A percentile compares a stretch with the other conserved stretches of the same genome.
These are phyloP conservation scores for Sphenodon punctatus DNA, from an alignment of 2,797 vertebrate species.

Conservation along the genomic window DNA sequence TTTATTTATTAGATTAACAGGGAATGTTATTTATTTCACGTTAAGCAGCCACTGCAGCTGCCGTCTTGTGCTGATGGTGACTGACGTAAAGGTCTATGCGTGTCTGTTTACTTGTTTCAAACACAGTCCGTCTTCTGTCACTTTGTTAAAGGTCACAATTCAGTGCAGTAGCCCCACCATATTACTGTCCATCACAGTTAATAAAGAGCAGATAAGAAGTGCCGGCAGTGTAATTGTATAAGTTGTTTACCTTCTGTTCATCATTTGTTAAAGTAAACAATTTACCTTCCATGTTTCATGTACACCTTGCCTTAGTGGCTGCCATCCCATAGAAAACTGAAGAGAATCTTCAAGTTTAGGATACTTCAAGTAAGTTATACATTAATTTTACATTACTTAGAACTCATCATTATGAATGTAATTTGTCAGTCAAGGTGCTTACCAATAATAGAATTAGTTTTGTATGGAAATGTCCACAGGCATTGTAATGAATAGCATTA, in stretches of 20 bases:
- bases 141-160: conserved; percentile 12
- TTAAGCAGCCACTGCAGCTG: not conserved
- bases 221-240: not conserved
- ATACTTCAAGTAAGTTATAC: not conserved
- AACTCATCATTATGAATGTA: not conserved
- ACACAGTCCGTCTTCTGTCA: not conserved
- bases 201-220: conserved; percentile 33
- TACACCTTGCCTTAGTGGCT: not conserved
- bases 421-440: not conserved
- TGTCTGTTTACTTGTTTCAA: conserved; percentile 9
- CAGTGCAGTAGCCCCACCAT: not conserved
- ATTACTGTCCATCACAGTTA: not conserved
- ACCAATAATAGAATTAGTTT: not conserved
- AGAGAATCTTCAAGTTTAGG: not conserved
- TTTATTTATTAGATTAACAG: not conserved
- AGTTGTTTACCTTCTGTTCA: not conserved
- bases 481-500: not conserved
- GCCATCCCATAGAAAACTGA: not conserved
- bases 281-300: not conserved
- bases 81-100: not conserved
- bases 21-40: not conserved
- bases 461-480: not conserved
- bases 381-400: not conserved
- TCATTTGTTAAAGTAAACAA: not conserved
- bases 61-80: not conserved